Percentiles rank a stretch among this genome's conserved stretches.
phyloP scores from a whole-genome alignment of 2,888 invertebrate genomes.

The Mantis religiosa region DNA sequence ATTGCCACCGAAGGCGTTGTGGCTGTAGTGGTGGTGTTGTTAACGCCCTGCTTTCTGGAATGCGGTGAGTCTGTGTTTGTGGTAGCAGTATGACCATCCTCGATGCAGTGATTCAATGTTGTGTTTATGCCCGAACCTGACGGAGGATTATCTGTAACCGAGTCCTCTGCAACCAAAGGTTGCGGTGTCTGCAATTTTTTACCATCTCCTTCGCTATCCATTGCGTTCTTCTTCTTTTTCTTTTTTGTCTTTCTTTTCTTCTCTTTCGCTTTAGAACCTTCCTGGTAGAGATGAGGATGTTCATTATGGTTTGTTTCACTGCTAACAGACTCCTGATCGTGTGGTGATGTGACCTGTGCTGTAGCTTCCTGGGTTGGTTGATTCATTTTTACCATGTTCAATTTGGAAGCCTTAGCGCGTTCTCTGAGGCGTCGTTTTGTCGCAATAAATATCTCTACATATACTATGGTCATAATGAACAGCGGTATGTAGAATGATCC shows the following conservation, averaged over 20 bases:
- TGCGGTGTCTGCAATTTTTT: neutral
- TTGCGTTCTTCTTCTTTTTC: neutral
- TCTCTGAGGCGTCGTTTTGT: slow-evolving; percentile 81
- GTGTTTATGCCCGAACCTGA: slow-evolving; percentile 36
- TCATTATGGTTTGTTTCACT: slow-evolving; percentile 57
- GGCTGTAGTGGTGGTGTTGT: neutral
- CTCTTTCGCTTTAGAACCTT: neutral
- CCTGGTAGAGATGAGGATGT: slow-evolving; percentile 12
- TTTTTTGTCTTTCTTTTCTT: slow-evolving; percentile 18
- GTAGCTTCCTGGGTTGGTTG: slow-evolving; percentile 53
- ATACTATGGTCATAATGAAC: slow-evolving; percentile 92
- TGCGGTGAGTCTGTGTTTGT: neutral
- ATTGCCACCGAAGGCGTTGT: slow-evolving; percentile 35
- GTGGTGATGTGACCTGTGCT: slow-evolving; percentile 31
- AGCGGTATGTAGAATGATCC: slow-evolving; percentile 95
- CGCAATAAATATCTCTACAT: slow-evolving; percentile 92
- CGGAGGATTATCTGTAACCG: slow-evolving; percentile 51
- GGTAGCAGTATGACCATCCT: neutral
- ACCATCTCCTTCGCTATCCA: neutral
- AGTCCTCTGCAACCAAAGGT: slow-evolving; percentile 47
- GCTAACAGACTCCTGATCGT: slow-evolving; percentile 64
- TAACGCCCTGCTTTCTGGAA: neutral
- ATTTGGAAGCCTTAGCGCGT: slow-evolving; percentile 75
- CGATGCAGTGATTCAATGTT: slow-evolving; percentile 24
- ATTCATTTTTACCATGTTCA: slow-evolving; percentile 52